Evolutionary conservation across 2,113 vertebrate genomes (phyloP).

Genomic region (Gila orcuttii): DNA sequence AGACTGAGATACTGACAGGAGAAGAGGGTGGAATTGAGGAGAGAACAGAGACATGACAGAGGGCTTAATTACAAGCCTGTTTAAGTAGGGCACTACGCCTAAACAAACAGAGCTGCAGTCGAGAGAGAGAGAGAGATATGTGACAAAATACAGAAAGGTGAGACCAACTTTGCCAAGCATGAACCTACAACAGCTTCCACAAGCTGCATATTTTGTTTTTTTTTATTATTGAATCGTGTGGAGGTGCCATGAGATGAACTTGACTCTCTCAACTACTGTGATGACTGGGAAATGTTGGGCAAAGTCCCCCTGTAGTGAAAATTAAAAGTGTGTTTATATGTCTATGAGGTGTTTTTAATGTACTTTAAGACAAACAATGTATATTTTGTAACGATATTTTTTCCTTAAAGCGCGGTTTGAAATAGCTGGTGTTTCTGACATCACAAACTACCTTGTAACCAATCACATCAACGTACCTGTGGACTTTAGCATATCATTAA

Average conservation of each 20-base stretch:
- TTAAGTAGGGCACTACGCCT: constrained; percentile 35
- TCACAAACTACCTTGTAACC: no score
- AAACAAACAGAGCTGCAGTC: constrained; percentile 27
- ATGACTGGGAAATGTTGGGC: not conserved
- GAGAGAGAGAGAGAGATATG: not conserved
- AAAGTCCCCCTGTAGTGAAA: no score
- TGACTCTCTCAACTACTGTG: not conserved
- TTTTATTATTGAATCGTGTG: not conserved
- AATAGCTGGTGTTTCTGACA: no score
- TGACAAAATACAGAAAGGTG: not conserved
- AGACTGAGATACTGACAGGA: constrained; percentile 38
- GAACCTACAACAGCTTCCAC: not conserved
- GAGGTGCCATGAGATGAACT: not conserved
- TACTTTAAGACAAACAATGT: no score
- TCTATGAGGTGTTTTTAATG: no score
- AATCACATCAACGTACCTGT: no score
- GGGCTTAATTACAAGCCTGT: constrained; percentile 46
- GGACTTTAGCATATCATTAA: no score
- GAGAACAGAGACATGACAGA: constrained; percentile 3
- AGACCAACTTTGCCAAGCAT: not conserved
- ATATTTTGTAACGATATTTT: no score
- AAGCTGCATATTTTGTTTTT: not conserved
- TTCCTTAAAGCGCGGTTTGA: no score
- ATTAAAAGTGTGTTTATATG: no score
- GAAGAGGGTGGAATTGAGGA: not conserved